Base-by-base conservation (phyloP, 2,797 vertebrate genomes). In the Macropodus opercularis region DNA sequence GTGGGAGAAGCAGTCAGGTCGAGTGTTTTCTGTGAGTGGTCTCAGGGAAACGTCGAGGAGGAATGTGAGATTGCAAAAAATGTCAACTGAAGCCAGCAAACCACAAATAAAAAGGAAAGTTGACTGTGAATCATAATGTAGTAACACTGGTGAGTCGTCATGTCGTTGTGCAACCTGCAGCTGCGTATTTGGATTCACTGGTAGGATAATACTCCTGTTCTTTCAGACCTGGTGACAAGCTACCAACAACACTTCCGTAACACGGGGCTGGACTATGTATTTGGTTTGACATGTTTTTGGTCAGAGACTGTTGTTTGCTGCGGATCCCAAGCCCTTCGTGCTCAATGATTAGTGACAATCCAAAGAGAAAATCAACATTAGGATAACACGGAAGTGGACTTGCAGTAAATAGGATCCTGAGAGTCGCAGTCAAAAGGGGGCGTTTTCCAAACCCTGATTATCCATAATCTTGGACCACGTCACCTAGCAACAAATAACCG, bases 361-460 rank as follows among this genome's bases (percentile, higher is more conserved):
- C 78, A 83, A 75, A 78, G 65, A 79, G 61, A 72, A 70, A 80
- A 76, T 72, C 51, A 85, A 77, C 60, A 67, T 81, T 76, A 77
- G 64, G 65, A 85, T 75, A 85, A 72, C 81, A 87, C 69, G 77
- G 67, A 84, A 75, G 77, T 84, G 86, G 82, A 90, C 86, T 90
- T 85, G 91, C 73, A 94, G 94, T 96, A 95, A 95, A 96, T 95
- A 95, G 84, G 70, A 86, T 95, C 95, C 95, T 95, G 94, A 96
- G 93, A 91, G 81, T 88, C 83, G 87, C 79, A 83, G 88, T 87
- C 75, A 87, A 84, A 77, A 73, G 72, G 72, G 59, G 84, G 62
- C 69, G 78, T 85, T 89, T 84, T 79, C 74, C 69, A 84, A 90
- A 88, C 81, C 84, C 88, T 89, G 89, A 91, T 90, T 89, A 90